phyloP scores from a whole-genome alignment of 2,888 invertebrate species.

The Tanytarsus gracilentus region DNA sequence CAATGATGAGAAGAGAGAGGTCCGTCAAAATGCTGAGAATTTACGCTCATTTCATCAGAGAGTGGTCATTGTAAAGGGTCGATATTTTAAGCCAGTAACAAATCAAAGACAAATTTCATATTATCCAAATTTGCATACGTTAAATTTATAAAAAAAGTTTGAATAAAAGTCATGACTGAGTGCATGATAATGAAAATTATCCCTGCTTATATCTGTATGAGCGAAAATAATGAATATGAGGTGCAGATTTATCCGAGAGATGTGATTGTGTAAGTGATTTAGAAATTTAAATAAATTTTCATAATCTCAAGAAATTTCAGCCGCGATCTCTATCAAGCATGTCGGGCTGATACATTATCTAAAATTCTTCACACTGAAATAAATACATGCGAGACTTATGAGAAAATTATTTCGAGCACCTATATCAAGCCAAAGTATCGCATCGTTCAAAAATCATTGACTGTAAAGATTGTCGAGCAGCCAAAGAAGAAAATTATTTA shows the following conservation, averaged over 20 bases:
- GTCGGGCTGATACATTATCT: background rate
- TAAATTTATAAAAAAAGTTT: background rate
- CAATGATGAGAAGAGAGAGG: conserved; percentile 16
- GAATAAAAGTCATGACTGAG: background rate
- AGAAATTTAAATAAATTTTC: background rate
- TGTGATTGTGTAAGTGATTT: conserved; percentile 13
- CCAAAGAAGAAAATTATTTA: background rate
- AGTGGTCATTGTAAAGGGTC: conserved; percentile 39
- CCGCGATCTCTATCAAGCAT: background rate
- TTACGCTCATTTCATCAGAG: conserved; percentile 30
- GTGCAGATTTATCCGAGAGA: background rate
- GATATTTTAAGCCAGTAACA: conserved; percentile 38
- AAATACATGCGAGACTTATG: too few species aligned
- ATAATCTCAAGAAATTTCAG: background rate
- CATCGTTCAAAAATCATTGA: background rate
- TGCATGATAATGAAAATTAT: background rate
- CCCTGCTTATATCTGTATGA: conserved; percentile 13
- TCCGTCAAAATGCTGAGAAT: conserved; percentile 1
- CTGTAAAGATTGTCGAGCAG: background rate
- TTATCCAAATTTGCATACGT: conserved; percentile 1
- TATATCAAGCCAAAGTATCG: background rate
- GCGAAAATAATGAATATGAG: background rate
- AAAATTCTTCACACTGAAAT: too few species aligned
- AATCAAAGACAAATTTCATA: conserved; percentile 16
- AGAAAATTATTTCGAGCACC: background rate